Base-by-base conservation (phyloP, 2,113 vertebrate genomes). In the Thamnaconus septentrionalis region DNA sequence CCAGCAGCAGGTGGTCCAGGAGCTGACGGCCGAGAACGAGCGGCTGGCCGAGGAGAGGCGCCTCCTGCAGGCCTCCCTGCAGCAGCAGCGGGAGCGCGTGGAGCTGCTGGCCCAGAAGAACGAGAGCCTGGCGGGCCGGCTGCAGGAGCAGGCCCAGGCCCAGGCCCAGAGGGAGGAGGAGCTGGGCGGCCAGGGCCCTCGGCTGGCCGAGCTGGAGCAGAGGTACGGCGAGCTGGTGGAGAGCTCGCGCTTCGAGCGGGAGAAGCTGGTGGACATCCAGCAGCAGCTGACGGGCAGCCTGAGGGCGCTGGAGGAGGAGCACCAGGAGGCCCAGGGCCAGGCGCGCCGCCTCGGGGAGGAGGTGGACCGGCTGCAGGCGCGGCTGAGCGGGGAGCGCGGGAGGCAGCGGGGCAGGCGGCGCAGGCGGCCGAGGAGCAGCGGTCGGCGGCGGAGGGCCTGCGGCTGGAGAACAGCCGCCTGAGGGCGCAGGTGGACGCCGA, bases 1-100 rank as follows among this genome's bases (percentile, higher is more conserved):
- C 83, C 97, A 98, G 85, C 96, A 99, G 79, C 96, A 98, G 67
- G 92, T 98, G 86, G 94, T 98, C 10, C 96, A 96, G 85, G 96
- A 98, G 75, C 81, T 99, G 78, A 97, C 96, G 0, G 85, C 94
- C 0, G 96, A 99, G 77, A 99, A 97, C 0, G 96, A 98, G 87
- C 96, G 95, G 11, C 87, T 99, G 42, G 87, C 85, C 0, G 94
- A 95, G 7, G 95, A 98, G 80, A 97, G 96, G 71, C 89, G 92
- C 11, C 90, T 96, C 39, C 77, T 99, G 75, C 96, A 98, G 84
- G 92, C 92, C 0, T 97, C 96, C 1, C 93, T 98, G 57, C 93
- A 89, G 59, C 95, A 98, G 78, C 96, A 98, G 48, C 91, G 94
- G 53, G 96, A 98, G 9, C 89, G 94, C 53, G 88, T 94, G 8